phyloP scores from a whole-genome alignment of 1,140 invertebrate species.

The Saccostrea glomerata region DNA sequence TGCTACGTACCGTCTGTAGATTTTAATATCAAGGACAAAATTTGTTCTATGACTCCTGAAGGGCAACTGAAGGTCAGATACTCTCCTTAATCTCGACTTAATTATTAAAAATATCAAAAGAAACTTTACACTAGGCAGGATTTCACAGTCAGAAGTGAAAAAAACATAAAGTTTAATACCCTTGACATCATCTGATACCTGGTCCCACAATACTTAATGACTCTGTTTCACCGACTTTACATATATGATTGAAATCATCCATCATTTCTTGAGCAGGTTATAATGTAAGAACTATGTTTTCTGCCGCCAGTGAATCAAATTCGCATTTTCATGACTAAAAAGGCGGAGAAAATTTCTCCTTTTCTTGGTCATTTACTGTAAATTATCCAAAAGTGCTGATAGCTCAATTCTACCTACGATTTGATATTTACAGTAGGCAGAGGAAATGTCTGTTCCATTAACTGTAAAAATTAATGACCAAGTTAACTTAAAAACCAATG shows the following conservation, averaged over 20 bases:
- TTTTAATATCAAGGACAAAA: background rate
- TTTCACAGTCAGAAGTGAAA: background rate
- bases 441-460: too few species aligned
- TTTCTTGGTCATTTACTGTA: background rate
- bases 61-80: slow-evolving; percentile 12
- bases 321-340: background rate
- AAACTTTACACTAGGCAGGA: background rate
- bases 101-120: background rate
- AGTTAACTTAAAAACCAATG: background rate
- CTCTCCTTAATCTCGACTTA: background rate
- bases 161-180: background rate
- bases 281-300: background rate
- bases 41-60: background rate
- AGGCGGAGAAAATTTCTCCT: background rate
- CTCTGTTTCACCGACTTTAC: background rate
- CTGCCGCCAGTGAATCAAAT: background rate
- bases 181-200: background rate
- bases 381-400: background rate
- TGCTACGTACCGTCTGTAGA: too few species aligned
- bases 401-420: background rate
- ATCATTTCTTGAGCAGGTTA: background rate
- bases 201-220: background rate
- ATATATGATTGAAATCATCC: slow-evolving; percentile 2
- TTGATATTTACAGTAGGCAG: too few species aligned
- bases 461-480: background rate